Conservation (phyloP, 37 sponge, comb jelly and placozoan species). For the Diacarnus erythraeanus region DNA sequence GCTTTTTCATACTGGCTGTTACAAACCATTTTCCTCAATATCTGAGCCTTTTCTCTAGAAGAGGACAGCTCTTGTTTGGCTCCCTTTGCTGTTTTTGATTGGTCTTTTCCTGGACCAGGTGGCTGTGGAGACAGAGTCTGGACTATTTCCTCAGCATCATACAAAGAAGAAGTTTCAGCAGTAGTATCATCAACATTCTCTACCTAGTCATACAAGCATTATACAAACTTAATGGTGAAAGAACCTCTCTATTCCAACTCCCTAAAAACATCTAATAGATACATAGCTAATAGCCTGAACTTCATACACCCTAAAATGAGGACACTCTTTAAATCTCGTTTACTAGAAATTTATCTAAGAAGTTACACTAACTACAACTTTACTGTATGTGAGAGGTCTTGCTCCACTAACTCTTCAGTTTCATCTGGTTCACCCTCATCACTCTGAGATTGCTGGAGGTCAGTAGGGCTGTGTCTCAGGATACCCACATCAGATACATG, state of each 20-base stretch:
- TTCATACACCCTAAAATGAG: too few relatives aligned
- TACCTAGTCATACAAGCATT: too few relatives aligned
- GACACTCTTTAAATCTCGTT: too few relatives aligned
- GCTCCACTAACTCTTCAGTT: background rate
- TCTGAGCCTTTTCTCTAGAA: background rate
- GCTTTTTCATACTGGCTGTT: background rate
- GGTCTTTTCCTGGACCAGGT: background rate
- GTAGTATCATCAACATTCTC: background rate
- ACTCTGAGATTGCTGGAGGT: background rate
- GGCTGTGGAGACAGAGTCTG: background rate
- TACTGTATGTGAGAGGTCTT: background rate
- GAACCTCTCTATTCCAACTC: too few relatives aligned
- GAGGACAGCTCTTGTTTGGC: background rate
- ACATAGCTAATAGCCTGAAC: too few relatives aligned
- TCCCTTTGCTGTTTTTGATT: background rate
- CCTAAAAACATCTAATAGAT: too few relatives aligned
- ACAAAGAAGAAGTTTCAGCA: background rate
- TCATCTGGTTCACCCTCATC: background rate
- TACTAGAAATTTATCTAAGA: too few relatives aligned
- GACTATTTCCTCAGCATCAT: background rate
- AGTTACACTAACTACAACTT: too few relatives aligned
- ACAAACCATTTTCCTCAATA: background rate
- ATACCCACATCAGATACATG: slow-evolving; percentile 8
- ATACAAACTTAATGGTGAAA: too few relatives aligned
- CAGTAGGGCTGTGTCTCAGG: background rate